Conservation (phyloP, 2,797 vertebrate genomes). For the Nothura maculosa region DNA sequence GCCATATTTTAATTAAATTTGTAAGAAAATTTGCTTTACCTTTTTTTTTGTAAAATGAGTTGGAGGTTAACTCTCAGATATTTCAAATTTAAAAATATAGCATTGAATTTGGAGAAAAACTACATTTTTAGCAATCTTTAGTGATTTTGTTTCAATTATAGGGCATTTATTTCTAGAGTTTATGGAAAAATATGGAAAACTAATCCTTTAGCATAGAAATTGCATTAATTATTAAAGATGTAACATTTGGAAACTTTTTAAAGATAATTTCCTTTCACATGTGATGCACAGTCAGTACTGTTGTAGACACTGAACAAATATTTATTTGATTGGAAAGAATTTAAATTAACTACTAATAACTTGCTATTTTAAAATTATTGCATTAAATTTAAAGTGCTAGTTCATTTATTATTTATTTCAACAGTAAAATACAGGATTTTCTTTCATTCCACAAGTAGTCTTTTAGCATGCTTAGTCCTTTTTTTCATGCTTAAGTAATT, state of each 20-base stretch:
- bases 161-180: accelerated
- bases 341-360: background rate
- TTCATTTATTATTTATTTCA: background rate
- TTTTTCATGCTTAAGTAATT: background rate
- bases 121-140: background rate
- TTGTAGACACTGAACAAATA: no score
- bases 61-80: background rate
- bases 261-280: background rate
- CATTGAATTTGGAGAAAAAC: background rate
- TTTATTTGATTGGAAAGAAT: background rate
- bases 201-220: background rate
- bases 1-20: background rate
- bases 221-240: background rate
- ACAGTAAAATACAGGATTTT: background rate
- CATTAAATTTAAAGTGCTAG: background rate
- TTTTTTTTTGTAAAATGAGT: background rate
- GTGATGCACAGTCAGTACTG: background rate
- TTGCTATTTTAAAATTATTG: background rate
- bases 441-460: background rate
- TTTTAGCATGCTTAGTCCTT: background rate
- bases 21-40: background rate
- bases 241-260: background rate
- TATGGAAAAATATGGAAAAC: background rate
- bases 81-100: background rate
- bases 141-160: background rate